A percentile compares a stretch with the other conserved stretches of the same genome.
Conservation (phyloP, 2,797 vertebrate species). For the Periparus ater region DNA sequence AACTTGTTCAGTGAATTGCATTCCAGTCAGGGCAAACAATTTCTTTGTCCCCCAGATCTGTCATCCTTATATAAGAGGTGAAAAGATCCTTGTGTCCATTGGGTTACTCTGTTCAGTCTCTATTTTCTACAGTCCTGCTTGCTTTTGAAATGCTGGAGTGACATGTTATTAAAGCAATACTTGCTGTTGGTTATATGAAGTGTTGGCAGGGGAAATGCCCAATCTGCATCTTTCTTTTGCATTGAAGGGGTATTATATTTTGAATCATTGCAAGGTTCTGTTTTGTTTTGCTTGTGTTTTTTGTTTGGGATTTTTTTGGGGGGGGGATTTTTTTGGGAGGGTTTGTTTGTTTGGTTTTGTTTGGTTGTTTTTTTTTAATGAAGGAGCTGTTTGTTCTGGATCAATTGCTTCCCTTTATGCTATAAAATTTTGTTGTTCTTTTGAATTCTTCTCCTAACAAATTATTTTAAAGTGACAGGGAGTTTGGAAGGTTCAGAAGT, state of each 20-base stretch:
- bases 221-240: not conserved
- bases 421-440: not conserved
- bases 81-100: not conserved
- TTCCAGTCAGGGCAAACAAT: not conserved
- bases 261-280: not conserved
- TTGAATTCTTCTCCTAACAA: not conserved
- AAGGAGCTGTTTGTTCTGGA: not conserved
- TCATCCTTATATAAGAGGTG: not conserved
- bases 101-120: not conserved
- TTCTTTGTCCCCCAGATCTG: not conserved
- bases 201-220: not conserved
- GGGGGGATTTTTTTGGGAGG: too few species aligned
- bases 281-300: not conserved
- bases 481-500: not conserved
- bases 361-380: not conserved
- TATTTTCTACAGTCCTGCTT: not conserved
- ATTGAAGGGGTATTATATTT: not conserved
- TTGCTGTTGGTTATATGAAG: not conserved
- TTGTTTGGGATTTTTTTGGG: not conserved
- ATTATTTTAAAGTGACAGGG: not conserved
- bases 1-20: not conserved
- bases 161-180: not conserved
- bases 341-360: fast-evolving
- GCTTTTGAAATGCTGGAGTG: not conserved
- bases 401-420: not conserved